Percentiles rank a stretch among this genome's conserved stretches.
Conservation (phyloP, 2,797 vertebrate species). For the Squalus acanthias region DNA sequence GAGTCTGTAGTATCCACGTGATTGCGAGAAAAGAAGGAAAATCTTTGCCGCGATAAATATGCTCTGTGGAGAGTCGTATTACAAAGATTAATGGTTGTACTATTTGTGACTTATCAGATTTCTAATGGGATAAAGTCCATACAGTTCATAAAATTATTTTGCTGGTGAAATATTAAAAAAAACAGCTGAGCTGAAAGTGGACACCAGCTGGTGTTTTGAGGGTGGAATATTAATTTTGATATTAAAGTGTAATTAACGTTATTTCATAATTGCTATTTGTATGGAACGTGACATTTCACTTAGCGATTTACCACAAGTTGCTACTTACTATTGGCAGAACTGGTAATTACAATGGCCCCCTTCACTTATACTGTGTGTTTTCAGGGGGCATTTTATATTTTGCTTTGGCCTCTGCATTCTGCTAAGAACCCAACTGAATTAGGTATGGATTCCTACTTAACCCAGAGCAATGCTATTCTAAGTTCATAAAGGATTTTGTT, state of each 20-base stretch:
- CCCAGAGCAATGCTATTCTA: not conserved
- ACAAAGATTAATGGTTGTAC: not conserved
- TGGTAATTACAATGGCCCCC: not conserved
- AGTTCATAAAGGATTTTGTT: not conserved
- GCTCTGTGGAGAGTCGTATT: not conserved
- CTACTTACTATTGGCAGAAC: not conserved
- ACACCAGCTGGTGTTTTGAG: conserved; percentile 54
- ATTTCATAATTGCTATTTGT: conserved; percentile 49
- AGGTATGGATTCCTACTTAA: not conserved
- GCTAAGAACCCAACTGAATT: not conserved
- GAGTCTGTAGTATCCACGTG: not conserved
- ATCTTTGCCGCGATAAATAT: too few relatives aligned
- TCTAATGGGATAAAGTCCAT: conserved; percentile 18
- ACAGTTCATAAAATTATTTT: conserved; percentile 16
- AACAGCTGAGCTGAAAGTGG: conserved; percentile 58
- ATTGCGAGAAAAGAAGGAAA: not conserved
- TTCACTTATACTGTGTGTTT: not conserved
- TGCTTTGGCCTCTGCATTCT: not conserved
- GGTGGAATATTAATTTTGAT: conserved; percentile 56
- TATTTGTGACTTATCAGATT: conserved; percentile 13
- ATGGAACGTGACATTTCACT: conserved; percentile 49
- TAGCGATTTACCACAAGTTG: conserved; percentile 46
- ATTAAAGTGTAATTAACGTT: conserved; percentile 50
- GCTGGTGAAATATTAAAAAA: conserved; percentile 1
- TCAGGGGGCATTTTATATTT: not conserved